phyloP scores from a whole-genome alignment of 2,797 vertebrate genomes.

The Neostethus bicornis region DNA sequence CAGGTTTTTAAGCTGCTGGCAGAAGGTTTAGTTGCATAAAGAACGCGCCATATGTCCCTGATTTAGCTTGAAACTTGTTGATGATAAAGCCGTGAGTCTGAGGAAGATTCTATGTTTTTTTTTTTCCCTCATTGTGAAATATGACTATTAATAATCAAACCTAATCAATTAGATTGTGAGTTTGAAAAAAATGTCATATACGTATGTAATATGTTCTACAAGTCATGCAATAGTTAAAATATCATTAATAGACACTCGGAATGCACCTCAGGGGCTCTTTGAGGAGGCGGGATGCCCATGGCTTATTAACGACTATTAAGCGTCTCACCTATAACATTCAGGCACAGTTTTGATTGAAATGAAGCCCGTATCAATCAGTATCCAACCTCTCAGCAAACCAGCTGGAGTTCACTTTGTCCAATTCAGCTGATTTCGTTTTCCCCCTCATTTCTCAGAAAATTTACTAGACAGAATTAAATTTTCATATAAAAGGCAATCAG shows the following conservation, averaged over 20 bases:
- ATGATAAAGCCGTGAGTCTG: constrained; percentile 24
- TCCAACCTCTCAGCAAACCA: constrained; percentile 39
- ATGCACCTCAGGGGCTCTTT: constrained; percentile 44
- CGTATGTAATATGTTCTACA: constrained; percentile 19
- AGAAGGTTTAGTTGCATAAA: constrained; percentile 5
- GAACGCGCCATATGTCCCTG: not conserved
- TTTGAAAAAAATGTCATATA: constrained; percentile 12
- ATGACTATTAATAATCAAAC: constrained; percentile 2
- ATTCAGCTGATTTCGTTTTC: constrained; percentile 23
- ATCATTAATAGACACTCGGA: not conserved
- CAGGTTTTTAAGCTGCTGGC: not conserved
- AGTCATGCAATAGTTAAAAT: constrained; percentile 19
- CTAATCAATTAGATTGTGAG: not conserved
- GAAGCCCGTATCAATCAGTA: constrained; percentile 13
- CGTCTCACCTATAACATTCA: constrained; percentile 37
- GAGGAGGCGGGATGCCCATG: constrained; percentile 52
- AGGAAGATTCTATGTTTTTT: constrained; percentile 24
- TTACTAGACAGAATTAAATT: constrained; percentile 6
- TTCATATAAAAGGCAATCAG: not conserved
- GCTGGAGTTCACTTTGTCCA: constrained; percentile 32
- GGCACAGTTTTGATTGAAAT: constrained; percentile 10
- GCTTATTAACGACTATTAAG: constrained; percentile 69
- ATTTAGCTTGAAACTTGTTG: constrained; percentile 1
- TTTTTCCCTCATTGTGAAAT: not conserved
- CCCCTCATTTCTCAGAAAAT: not conserved